Evolutionary conservation across 2,888 invertebrate genomes (phyloP).

Genomic region (Tinea trinotella): DNA sequence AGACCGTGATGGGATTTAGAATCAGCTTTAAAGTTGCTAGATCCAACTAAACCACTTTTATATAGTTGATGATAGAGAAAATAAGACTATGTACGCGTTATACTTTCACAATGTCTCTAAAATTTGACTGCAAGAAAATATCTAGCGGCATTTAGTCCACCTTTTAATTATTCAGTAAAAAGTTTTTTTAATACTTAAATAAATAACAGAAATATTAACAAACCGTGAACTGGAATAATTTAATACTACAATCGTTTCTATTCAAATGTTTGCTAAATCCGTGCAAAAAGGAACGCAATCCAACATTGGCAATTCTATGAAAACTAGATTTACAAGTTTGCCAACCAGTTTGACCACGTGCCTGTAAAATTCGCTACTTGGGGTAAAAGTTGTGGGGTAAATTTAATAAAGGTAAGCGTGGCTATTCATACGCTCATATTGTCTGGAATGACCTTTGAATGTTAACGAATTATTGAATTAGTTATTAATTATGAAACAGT

Average conservation of each 20-base stretch:
- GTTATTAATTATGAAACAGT: conserved; percentile 44
- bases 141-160: no score
- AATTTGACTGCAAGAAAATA: no score
- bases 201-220: no score
- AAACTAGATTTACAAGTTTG: conserved; percentile 57
- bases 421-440: conserved; percentile 33
- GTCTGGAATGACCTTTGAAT: conserved; percentile 56
- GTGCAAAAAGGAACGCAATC: conserved; percentile 35
- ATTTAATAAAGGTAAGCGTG: conserved; percentile 4
- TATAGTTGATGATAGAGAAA: no score
- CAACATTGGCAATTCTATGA: conserved; percentile 28
- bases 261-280: conserved; percentile 56
- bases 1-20: no score
- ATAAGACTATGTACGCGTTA: no score
- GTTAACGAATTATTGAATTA: conserved; percentile 62
- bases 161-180: no score
- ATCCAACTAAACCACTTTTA: no score
- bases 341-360: conserved; percentile 56
- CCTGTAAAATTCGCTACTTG: conserved; percentile 49
- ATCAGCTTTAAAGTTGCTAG: no score
- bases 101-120: no score
- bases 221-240: conserved; percentile 37
- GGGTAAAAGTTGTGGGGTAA: conserved; percentile 6
- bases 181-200: no score
- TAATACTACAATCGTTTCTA: conserved; percentile 31